These are phyloP conservation scores for Zophobas atratus DNA, from an alignment of 1,140 invertebrate genomes.

Conservation along the genomic window DNA sequence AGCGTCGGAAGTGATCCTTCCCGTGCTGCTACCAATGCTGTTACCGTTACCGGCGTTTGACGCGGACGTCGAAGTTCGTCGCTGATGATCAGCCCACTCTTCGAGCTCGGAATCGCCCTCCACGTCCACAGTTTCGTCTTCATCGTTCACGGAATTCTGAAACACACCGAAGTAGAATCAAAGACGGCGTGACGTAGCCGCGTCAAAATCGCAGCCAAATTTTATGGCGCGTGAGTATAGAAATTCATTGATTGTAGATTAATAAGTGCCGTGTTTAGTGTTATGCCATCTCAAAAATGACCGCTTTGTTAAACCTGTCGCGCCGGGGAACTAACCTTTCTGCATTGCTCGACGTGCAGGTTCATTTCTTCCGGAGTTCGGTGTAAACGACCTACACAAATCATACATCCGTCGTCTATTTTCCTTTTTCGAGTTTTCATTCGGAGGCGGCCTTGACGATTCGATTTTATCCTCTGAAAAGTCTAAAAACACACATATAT, in stretches of 20 bases:
- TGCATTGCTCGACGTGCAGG: constrained; percentile 81
- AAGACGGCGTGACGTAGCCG: too few species aligned
- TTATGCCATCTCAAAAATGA: too few species aligned
- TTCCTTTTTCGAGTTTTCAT: constrained; percentile 77
- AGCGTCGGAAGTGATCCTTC: constrained; percentile 54
- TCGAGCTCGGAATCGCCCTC: constrained; percentile 69
- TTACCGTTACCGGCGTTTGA: constrained; percentile 54
- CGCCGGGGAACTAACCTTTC: constrained; percentile 64
- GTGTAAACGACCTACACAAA: constrained; percentile 78
- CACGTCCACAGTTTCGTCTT: constrained; percentile 72
- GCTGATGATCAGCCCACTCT: constrained; percentile 65
- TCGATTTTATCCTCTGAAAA: constrained; percentile 86
- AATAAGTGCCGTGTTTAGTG: too few species aligned
- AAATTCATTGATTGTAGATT: too few species aligned
- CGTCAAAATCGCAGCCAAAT: too few species aligned
- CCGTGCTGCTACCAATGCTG: constrained; percentile 58
- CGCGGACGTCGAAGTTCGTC: constrained; percentile 58
- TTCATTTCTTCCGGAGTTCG: constrained; percentile 80
- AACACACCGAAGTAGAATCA: not conserved
- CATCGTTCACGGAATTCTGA: constrained; percentile 64
- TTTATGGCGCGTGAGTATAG: too few species aligned
- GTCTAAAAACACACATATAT: constrained; percentile 69
- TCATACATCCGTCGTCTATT: constrained; percentile 83
- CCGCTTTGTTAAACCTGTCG: not conserved
- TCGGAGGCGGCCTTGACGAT: constrained; percentile 79